Percentiles rank a stretch among this genome's conserved stretches.
Conservation (phyloP, 2,113 vertebrate genomes). For the Carettochelys insculpta region DNA sequence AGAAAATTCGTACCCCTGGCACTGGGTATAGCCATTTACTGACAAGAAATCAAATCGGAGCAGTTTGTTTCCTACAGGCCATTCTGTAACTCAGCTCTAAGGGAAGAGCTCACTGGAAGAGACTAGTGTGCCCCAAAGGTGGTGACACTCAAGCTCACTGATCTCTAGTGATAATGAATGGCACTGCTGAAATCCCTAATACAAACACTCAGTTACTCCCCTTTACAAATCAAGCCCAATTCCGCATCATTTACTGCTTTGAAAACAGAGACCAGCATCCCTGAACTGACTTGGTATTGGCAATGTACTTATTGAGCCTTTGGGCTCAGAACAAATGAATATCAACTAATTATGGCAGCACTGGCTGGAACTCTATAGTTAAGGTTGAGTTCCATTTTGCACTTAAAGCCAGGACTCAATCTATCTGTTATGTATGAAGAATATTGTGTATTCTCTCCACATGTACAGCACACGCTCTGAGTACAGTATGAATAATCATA, state of each 20-base stretch:
- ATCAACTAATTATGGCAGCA: slow-evolving; percentile 42
- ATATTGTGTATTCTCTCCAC: slow-evolving; percentile 14
- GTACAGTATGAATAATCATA: slow-evolving; percentile 39
- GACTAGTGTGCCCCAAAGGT: neutral
- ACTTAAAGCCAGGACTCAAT: slow-evolving; percentile 33
- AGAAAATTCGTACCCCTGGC: neutral
- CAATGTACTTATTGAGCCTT: neutral
- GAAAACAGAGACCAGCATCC: slow-evolving; percentile 20
- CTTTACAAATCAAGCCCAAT: neutral
- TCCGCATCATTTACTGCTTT: neutral
- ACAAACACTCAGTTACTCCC: neutral
- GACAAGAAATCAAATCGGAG: slow-evolving; percentile 19
- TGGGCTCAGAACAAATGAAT: slow-evolving; percentile 24
- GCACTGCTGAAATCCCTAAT: neutral
- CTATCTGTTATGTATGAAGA: slow-evolving; percentile 48
- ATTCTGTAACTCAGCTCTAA: slow-evolving; percentile 15
- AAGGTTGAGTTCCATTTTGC: slow-evolving; percentile 13
- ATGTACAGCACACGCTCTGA: slow-evolving; percentile 26
- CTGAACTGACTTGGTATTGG: slow-evolving; percentile 6
- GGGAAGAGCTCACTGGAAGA: neutral
- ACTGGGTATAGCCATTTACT: neutral
- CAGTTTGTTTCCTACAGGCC: slow-evolving; percentile 7
- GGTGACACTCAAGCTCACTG: neutral
- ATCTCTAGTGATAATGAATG: neutral
- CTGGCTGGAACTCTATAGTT: slow-evolving; percentile 20